Evolutionary conservation across 1,140 invertebrate genomes (phyloP).

Genomic region (Harlomillsia oculata): DNA sequence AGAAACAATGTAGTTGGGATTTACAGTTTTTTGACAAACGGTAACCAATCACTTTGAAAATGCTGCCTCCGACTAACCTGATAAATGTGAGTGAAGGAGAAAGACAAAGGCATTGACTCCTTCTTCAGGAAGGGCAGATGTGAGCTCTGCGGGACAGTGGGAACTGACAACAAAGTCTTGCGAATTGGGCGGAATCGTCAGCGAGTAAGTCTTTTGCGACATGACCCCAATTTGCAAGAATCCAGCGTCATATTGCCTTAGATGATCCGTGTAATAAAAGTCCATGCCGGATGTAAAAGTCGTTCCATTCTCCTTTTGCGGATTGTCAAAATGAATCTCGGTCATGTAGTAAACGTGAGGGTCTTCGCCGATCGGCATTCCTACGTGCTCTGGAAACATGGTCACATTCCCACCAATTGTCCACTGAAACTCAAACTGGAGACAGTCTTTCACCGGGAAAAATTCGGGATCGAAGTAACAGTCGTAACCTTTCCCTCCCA

Average conservation of each 20-base stretch:
- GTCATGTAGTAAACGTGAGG: constrained; percentile 8
- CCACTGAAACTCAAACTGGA: neutral
- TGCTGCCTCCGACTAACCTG: too few relatives aligned
- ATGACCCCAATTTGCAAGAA: neutral
- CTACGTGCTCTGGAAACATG: constrained; percentile 9
- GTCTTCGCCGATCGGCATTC: constrained; percentile 1
- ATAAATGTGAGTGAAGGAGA: constrained; percentile 19
- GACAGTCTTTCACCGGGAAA: neutral
- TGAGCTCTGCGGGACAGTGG: constrained; percentile 36
- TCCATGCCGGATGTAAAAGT: constrained; percentile 3
- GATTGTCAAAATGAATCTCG: constrained; percentile 25
- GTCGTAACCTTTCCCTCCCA: neutral
- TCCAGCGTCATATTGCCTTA: constrained; percentile 7
- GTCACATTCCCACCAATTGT: neutral
- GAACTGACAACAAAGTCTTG: constrained; percentile 4
- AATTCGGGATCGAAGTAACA: neutral
- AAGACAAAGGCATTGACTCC: constrained; percentile 4
- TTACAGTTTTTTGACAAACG: too few relatives aligned
- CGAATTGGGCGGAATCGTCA: constrained; percentile 14
- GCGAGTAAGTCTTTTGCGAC: neutral
- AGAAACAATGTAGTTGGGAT: neutral
- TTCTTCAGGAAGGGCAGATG: constrained; percentile 36
- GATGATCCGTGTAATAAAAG: constrained; percentile 2
- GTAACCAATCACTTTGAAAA: too few relatives aligned
- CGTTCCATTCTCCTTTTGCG: neutral